Evolutionary conservation across 2,797 vertebrate species (phyloP), one percentile per base, ranked within the genome.

Genomic region (Liasis olivaceus): DNA sequence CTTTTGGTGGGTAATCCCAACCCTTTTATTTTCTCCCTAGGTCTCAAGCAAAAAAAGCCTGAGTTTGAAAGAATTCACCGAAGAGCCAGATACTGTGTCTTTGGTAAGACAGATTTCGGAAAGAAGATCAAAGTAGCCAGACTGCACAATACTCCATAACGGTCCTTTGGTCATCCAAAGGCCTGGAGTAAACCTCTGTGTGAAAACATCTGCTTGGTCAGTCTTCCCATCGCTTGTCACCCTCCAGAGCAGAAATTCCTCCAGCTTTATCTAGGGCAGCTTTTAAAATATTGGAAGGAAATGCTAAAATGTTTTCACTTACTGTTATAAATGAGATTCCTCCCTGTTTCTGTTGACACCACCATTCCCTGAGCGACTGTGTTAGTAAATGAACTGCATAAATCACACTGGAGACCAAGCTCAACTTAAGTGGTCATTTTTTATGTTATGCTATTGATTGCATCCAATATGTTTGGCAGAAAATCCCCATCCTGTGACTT

Each of bases 1-100:
- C 77, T 24, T 24, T 81, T 12, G 77, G 36, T 0, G 59, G 20
- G 0, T 88, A 60, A 95, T 0, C 0, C n/a, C 85, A 0, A 31
- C 22, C 58, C 81, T 14, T 31, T 92, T 94, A 14, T 31, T 85
- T 77, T 17, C 5, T 20, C 17, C 90, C 51, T 81, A 98, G 97
- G 97, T 97, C 92, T 98, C 97, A 1, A 97, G 98, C 95, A 99
- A 99, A 97, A 98, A 99, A 97, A 99, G 98, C 93, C 98, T 99
- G 97, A 99, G 99, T 93, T 94, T 99, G 94, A 99, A 99, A 97
- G 98, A 98, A 96, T 98, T 98, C 96, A 97, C 98, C 0, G 98
- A 99, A 97, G 98, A 99, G 94, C 98, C 98, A 0, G 97, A 98
- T 1, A 97, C 98, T 0, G 96, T 98, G 93, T 98, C 98, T 0